phyloP scores from a whole-genome alignment of 2,888 invertebrate species.

The Trisateles emortualis region DNA sequence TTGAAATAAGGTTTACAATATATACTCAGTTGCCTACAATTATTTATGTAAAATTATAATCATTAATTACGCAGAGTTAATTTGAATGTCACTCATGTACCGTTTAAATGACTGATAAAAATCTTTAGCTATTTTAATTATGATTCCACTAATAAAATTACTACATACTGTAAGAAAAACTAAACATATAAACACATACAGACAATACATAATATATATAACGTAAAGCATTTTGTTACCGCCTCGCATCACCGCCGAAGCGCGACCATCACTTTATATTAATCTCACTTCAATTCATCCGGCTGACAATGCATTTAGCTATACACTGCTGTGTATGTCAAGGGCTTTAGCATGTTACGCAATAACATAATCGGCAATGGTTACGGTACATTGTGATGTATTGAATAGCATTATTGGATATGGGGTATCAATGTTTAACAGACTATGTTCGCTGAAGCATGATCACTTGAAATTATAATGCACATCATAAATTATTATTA shows the following conservation, averaged over 20 bases:
- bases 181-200: not conserved
- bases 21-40: too few relatives aligned
- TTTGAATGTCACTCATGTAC: too few relatives aligned
- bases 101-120: too few relatives aligned
- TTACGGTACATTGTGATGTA: slow-evolving; percentile 15
- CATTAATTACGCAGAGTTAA: too few relatives aligned
- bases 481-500: not conserved
- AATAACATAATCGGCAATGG: slow-evolving; percentile 21
- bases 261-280: slow-evolving; percentile 33
- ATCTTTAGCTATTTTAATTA: too few relatives aligned
- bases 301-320: slow-evolving; percentile 24
- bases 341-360: slow-evolving; percentile 2
- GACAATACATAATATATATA: too few relatives aligned
- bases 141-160: too few relatives aligned
- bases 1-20: too few relatives aligned
- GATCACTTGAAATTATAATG: slow-evolving; percentile 11
- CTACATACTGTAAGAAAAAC: not conserved
- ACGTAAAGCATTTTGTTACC: slow-evolving; percentile 39
- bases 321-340: slow-evolving; percentile 15
- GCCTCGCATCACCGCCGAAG: slow-evolving; percentile 40
- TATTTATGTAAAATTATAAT: too few relatives aligned
- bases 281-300: slow-evolving; percentile 14
- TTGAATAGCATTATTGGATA: slow-evolving; percentile 4
- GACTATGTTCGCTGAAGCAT: slow-evolving; percentile 16
- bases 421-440: slow-evolving; percentile 11